Percentiles rank a stretch among this genome's conserved stretches.
These are phyloP conservation scores for Tragelaphus scriptus DNA, from an alignment of 2,113 vertebrate genomes.

Conservation along the genomic window DNA sequence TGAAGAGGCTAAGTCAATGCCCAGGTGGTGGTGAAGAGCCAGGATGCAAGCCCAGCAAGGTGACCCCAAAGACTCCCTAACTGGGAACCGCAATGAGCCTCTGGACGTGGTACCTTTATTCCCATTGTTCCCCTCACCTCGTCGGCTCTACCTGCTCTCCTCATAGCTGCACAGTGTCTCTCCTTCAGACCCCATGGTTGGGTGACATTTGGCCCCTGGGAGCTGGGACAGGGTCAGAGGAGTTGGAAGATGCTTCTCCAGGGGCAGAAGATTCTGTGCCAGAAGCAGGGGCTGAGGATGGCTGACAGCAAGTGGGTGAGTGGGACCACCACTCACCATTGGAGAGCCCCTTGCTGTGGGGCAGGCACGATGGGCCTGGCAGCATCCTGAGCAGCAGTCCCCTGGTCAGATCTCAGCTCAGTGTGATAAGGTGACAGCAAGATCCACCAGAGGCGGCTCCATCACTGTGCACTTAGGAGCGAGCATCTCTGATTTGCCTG, in stretches of 20 bases:
- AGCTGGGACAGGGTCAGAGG: background rate
- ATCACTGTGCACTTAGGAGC: accelerated
- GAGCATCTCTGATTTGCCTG: background rate
- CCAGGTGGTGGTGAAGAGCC: background rate
- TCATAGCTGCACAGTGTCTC: background rate
- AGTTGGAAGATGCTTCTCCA: background rate
- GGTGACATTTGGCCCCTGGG: background rate
- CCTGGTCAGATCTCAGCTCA: background rate
- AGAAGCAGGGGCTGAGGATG: background rate
- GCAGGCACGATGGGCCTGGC: accelerated
- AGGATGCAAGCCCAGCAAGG: background rate
- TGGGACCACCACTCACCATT: accelerated
- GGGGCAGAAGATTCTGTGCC: background rate
- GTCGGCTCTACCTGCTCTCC: accelerated
- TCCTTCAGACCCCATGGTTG: background rate
- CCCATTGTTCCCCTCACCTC: accelerated
- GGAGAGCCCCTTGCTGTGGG: background rate
- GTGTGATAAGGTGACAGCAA: background rate
- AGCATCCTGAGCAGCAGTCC: background rate
- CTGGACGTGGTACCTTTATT: background rate
- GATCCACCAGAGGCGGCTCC: background rate
- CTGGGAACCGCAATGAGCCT: background rate
- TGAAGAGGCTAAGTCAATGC: background rate
- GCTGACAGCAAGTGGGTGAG: background rate
- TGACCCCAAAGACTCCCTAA: background rate